phyloP scores from a whole-genome alignment of 2,113 vertebrate species.

The Misgurnus mizolepis region DNA sequence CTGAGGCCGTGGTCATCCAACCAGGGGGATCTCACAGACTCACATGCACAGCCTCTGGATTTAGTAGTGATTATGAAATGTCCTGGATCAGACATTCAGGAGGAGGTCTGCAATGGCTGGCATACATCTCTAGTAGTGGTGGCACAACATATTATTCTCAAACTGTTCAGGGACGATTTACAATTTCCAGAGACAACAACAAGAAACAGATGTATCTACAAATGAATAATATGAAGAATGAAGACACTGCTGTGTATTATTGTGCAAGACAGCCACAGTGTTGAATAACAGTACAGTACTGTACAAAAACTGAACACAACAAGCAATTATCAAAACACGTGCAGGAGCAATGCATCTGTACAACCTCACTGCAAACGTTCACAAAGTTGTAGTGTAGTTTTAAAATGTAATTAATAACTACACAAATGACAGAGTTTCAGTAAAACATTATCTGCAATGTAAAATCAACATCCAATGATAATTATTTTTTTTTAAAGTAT shows the following conservation, averaged over 20 bases:
- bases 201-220: conserved; percentile 49
- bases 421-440: no score
- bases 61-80: conserved; percentile 9
- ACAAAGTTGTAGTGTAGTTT: no score
- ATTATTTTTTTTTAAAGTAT: no score
- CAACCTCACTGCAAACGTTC: no score
- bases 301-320: no score
- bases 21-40: conserved; percentile 44
- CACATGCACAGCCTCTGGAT: conserved; percentile 41
- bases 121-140: conserved; percentile 24
- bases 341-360: not conserved
- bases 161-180: conserved; percentile 42
- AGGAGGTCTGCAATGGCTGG: conserved; percentile 52
- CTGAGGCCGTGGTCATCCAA: conserved; percentile 30
- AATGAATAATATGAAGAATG: conserved; percentile 11
- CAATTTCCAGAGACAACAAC: conserved; percentile 44
- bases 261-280: no score
- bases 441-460: no score
- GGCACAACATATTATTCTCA: not conserved
- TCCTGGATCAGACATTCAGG: conserved; percentile 53
- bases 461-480: no score
- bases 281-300: no score
- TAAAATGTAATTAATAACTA: no score
- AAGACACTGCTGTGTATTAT: conserved; percentile 21
- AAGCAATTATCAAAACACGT: conserved; percentile 16